A percentile compares a stretch with the other conserved stretches of the same genome.
Conservation (phyloP, 2,797 vertebrate genomes). For the Lophura swinhoii region DNA sequence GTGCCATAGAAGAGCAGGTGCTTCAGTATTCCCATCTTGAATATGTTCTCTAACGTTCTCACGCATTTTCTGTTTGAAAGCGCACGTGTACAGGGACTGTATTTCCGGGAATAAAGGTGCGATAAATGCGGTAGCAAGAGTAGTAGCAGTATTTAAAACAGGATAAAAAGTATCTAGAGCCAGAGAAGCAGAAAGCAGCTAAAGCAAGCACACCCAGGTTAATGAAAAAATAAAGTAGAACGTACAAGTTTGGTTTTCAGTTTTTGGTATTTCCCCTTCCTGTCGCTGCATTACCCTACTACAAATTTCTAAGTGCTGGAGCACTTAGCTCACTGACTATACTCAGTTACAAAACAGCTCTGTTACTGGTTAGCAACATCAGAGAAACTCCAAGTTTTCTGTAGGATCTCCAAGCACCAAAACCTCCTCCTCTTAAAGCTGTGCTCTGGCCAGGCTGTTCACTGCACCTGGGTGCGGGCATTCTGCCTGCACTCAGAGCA, state of each 20-base stretch:
- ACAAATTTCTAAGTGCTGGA: not conserved
- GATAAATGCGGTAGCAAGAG: not conserved
- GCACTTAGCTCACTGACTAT: not conserved
- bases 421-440: not conserved
- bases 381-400: not conserved
- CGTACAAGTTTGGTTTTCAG: not conserved
- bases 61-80: not conserved
- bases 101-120: not conserved
- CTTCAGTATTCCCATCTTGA: not conserved
- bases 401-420: not conserved
- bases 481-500: not conserved
- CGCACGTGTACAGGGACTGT: not conserved
- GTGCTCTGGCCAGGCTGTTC: not conserved
- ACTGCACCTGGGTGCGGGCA: rapidly evolving
- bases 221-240: not conserved
- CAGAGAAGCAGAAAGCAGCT: not conserved
- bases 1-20: not conserved
- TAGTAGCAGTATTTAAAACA: not conserved
- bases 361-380: not conserved
- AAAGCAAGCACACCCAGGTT: not conserved
- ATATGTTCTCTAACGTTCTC: not conserved
- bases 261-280: not conserved
- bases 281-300: not conserved
- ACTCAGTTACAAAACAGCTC: rapidly evolving
- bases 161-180: not conserved